Conservation (phyloP, 2,797 vertebrate genomes). For the Setipinna tenuifilis region DNA sequence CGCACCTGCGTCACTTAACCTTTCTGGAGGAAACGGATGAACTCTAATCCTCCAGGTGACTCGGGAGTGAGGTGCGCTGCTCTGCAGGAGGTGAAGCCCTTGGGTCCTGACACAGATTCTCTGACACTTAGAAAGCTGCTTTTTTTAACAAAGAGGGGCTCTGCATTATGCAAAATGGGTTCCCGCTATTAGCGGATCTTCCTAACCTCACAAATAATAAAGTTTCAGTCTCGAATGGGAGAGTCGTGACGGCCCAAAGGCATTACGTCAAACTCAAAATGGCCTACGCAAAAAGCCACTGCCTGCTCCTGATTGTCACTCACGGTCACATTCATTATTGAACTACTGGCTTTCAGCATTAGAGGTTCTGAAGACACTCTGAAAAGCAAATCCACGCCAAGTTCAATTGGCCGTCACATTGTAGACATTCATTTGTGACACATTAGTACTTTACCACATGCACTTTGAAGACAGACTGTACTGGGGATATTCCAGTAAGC, state of each 20-base stretch:
- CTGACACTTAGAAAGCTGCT: background rate
- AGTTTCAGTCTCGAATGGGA: background rate
- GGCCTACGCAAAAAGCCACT: background rate
- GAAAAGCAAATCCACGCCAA: background rate
- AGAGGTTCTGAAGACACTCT: background rate
- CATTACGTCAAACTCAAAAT: background rate
- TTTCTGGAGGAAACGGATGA: constrained; percentile 54
- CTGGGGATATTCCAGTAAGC: too few relatives aligned
- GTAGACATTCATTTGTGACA: background rate
- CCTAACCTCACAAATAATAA: background rate
- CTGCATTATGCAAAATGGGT: background rate
- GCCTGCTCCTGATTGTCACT: background rate
- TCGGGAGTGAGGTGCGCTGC: background rate
- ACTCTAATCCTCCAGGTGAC: constrained; percentile 2
- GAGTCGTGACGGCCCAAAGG: background rate
- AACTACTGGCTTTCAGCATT: background rate
- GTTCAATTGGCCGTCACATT: background rate
- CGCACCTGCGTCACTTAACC: constrained; percentile 66
- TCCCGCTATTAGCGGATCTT: background rate
- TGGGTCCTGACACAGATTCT: background rate
- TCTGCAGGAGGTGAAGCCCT: background rate
- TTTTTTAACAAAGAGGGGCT: constrained; percentile 15
- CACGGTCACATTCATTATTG: background rate
- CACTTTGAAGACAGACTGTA: too few relatives aligned
- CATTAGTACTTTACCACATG: background rate